These are phyloP conservation scores for Gallirallus australis DNA, from an alignment of 2,797 vertebrate genomes.

Conservation along the genomic window DNA sequence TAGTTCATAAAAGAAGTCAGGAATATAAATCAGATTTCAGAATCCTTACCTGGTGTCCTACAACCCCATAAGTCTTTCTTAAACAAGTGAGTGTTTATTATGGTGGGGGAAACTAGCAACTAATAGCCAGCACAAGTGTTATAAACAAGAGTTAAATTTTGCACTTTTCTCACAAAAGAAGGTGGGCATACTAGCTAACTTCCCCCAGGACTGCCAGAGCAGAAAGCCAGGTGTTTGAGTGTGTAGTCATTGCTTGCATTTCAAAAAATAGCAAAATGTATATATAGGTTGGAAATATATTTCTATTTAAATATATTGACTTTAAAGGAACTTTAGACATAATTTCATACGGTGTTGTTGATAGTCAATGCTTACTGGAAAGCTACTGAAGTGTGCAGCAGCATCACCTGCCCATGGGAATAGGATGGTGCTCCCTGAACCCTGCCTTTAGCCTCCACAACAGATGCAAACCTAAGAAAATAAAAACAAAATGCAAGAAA, in stretches of 20 bases:
- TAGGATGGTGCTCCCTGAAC: background rate
- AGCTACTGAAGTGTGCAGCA: background rate
- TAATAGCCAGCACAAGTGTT: background rate
- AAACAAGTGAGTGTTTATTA: background rate
- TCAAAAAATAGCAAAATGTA: background rate
- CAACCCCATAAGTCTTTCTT: rapidly evolving
- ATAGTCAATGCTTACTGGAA: background rate
- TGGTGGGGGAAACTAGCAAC: background rate
- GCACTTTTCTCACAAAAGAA: background rate
- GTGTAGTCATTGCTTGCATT: background rate
- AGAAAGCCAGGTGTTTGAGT: background rate
- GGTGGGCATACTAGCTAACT: background rate
- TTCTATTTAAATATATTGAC: too few species aligned
- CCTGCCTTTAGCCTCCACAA: background rate
- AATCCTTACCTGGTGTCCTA: background rate
- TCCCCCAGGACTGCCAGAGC: background rate
- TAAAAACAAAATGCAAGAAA: background rate
- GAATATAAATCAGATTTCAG: background rate
- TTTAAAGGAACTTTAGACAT: background rate
- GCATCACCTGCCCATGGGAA: background rate
- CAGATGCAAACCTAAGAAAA: background rate
- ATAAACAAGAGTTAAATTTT: background rate
- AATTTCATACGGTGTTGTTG: background rate
- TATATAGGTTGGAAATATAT: background rate
- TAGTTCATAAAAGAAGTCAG: background rate